These are phyloP conservation scores for Oophaga pumilio DNA, from an alignment of 2,113 vertebrate species.

Conservation along the genomic window DNA sequence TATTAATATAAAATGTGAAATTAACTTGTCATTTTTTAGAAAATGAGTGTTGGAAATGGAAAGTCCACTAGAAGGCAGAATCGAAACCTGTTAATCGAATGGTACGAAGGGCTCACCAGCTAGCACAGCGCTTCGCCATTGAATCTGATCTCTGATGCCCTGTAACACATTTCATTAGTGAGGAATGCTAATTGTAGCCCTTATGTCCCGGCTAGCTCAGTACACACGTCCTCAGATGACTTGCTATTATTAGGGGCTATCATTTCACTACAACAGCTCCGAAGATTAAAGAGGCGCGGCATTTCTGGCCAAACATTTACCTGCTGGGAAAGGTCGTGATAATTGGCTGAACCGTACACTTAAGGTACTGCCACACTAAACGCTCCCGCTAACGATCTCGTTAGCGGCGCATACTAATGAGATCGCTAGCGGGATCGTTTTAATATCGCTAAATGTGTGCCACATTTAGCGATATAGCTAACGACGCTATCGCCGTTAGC, in stretches of 20 bases:
- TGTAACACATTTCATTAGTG: not conserved
- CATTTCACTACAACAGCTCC: not conserved
- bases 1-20: not conserved
- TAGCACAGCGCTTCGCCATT: not conserved
- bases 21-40: not conserved
- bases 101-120: not conserved
- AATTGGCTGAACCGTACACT: not conserved
- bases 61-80: not conserved
- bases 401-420: no score
- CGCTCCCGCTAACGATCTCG: no score
- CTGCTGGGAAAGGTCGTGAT: constrained; percentile 18
- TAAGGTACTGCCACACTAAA: no score
- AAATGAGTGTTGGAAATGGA: not conserved
- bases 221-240: constrained; percentile 35
- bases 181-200: constrained; percentile 37
- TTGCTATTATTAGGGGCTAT: constrained; percentile 15
- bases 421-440: no score
- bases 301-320: not conserved
- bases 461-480: no score
- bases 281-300: not conserved
- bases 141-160: not conserved
- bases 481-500: no score
- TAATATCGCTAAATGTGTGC: no score
- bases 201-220: constrained; percentile 11
- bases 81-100: constrained; percentile 37